Base-by-base conservation (phyloP, 2,113 vertebrate species). In the Acrocephalus kingi region DNA sequence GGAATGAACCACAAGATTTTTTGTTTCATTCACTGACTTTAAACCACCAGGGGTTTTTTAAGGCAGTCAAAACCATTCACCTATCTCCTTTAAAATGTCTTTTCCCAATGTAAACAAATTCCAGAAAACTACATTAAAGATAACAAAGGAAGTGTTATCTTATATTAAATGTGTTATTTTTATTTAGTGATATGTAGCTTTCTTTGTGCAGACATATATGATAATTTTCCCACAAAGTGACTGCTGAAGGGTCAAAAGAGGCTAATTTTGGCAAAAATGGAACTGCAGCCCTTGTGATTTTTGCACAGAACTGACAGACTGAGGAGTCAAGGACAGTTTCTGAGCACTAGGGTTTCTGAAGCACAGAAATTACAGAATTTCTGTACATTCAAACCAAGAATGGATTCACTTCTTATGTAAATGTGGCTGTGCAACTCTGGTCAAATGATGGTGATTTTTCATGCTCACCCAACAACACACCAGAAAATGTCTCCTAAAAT, bases 401-500 rank as follows among this genome's bases (percentile, higher is more conserved):
- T 33, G 15, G 6, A 43, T 90, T 61, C 41, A 45, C 2, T 2
- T 74, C 3, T 52, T 43, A 8, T 33, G 14, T 15, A 84, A 41
- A 56, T 13, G 17, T 64, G 18, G 6, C 23, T 56, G 15, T 39
- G 30, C 21, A 73, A 1, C 6, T 64, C 49, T 22, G 4, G 13
- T 11, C 19, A 1, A 11, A 20, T 7, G 7, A 37, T 15, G 11
- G 24, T 41, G n/a, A 41, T 25, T 64, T 73, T 73, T 25, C 28
- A 63, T 1, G 1, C 11, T 68, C 27, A 27, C 0, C 11, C 46
- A 74, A 31, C 2, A 43, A 13, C 0, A 0, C 6, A 56, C 7
- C 12, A 87, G 21, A 84, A 91, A 73, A 51, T 16, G 1, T 28
- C 19, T 68, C 28, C 11, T 35, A 1, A 66, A 86, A 19, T 9